A percentile compares a stretch with the other conserved stretches of the same genome.
Evolutionary conservation across 2,113 vertebrate genomes (phyloP).

Genomic region (Carollia perspicillata): DNA sequence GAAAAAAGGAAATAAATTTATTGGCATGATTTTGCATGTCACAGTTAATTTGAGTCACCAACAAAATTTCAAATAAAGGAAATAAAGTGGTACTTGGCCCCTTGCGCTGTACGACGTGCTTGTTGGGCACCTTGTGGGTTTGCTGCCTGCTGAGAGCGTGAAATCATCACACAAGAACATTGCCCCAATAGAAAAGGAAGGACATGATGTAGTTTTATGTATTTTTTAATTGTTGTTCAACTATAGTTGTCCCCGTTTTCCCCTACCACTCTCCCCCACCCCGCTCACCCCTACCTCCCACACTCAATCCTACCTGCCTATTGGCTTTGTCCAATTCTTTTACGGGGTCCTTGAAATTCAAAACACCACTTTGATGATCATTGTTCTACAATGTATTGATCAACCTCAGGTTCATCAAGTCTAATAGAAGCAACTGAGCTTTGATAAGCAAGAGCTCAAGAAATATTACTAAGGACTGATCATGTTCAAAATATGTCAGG

Average conservation of each 20-base stretch:
- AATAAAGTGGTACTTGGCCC: slow-evolving; percentile 79
- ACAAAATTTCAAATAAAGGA: slow-evolving; percentile 79
- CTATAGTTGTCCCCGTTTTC: too few species aligned
- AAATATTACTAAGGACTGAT: background rate
- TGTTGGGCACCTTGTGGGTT: slow-evolving; percentile 81
- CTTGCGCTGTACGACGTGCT: slow-evolving; percentile 75
- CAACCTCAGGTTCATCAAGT: background rate
- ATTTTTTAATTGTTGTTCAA: too few species aligned
- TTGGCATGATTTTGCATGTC: slow-evolving; percentile 77
- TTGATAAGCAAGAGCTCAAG: background rate
- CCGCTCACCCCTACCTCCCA: too few species aligned
- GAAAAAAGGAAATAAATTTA: slow-evolving; percentile 71
- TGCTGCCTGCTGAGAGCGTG: slow-evolving; percentile 86
- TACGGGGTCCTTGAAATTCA: background rate
- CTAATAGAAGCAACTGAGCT: background rate
- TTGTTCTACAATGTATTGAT: background rate
- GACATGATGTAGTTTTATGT: slow-evolving; percentile 88
- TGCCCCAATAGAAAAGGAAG: slow-evolving; percentile 92
- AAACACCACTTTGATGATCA: background rate
- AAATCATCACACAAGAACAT: slow-evolving; percentile 84
- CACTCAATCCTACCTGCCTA: too few species aligned
- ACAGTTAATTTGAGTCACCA: slow-evolving; percentile 78
- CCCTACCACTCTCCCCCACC: too few species aligned
- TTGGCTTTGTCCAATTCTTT: background rate
- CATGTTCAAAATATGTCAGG: background rate